Conservation (phyloP, 2,888 invertebrate species). For the Seira musarum region DNA sequence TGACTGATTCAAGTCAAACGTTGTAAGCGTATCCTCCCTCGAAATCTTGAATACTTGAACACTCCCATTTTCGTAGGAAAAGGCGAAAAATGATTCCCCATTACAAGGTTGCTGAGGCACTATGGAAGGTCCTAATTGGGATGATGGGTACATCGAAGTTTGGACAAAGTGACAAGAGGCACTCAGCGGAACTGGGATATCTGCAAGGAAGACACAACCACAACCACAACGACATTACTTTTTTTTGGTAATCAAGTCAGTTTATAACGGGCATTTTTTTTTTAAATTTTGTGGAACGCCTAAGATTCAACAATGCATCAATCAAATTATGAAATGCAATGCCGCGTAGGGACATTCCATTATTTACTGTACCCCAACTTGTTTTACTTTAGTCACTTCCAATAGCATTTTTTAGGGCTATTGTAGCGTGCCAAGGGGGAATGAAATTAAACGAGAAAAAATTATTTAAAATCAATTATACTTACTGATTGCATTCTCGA, state of each 20-base stretch:
- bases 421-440: too few relatives aligned
- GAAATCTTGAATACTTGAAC: constrained; percentile 64
- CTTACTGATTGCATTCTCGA: constrained; percentile 68
- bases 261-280: too few relatives aligned
- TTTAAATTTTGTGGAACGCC: too few relatives aligned
- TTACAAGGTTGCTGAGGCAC: constrained; percentile 21
- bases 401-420: too few relatives aligned
- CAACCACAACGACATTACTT: too few relatives aligned
- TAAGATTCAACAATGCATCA: too few relatives aligned
- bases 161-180: constrained; percentile 63
- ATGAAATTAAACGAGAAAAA: too few relatives aligned
- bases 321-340: too few relatives aligned
- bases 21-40: constrained; percentile 61
- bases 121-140: constrained; percentile 3
- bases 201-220: constrained; percentile 51
- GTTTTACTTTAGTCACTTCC: too few relatives aligned
- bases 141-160: constrained; percentile 34
- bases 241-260: too few relatives aligned
- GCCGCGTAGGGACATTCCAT: too few relatives aligned
- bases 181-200: constrained; percentile 67
- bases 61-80: constrained; percentile 67
- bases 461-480: not conserved
- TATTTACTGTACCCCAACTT: too few relatives aligned
- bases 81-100: constrained; percentile 67
- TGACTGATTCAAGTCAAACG: constrained; percentile 66